Evolutionary conservation across 2,888 invertebrate species (phyloP), one percentile per base, ranked within the genome.

Genomic region (Caprella mutica): DNA sequence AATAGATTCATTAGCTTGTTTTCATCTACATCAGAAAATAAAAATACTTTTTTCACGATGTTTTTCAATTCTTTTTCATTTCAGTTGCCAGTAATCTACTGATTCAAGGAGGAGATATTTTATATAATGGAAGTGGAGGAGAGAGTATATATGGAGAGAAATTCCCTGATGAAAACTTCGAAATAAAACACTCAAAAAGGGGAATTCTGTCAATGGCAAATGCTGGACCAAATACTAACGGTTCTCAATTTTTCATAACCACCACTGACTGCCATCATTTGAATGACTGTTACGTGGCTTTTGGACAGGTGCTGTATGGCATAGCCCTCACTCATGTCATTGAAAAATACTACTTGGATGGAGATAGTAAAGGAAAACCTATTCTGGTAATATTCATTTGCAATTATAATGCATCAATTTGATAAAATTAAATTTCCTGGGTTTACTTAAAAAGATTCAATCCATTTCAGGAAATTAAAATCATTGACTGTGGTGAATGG

Each of bases 161-260:
- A 27, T 65, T 65, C 17, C 52, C 53, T 9, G 65, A 65, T 40
- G 65, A 65, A 17, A 64, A 64, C 52, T 64, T 65, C 9, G 54
- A 56, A 2, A 54, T 56, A 43, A 64, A 61, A 27, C 65, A 65
- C 43, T 6, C 40, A 1, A 52, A 57, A 1, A 52, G 39, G 1
- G 65, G 65, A 1, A 48, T 64, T 8, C 50, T 65, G 40, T 64
- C 64, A 46, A 65, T 65, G 65, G 65, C 65, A 46, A 65, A 48
- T n/a, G 17, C 48, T 5, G 48, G 48, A 1, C 48, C 48, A 19
- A 30, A 30, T 19, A 48, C 48, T 2, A 65, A 65, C 39, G 64
- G 65, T 19, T 64, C 64, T 5, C 65, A 65, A 40, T 65, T 65
- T 40, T 65, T 65, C 52, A 61, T 65, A 42, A 61, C 61, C 9